A percentile compares a stretch with the other conserved stretches of the same genome.
phyloP scores from a whole-genome alignment of 2,888 invertebrate species.

The Nephrotoma appendiculata region DNA sequence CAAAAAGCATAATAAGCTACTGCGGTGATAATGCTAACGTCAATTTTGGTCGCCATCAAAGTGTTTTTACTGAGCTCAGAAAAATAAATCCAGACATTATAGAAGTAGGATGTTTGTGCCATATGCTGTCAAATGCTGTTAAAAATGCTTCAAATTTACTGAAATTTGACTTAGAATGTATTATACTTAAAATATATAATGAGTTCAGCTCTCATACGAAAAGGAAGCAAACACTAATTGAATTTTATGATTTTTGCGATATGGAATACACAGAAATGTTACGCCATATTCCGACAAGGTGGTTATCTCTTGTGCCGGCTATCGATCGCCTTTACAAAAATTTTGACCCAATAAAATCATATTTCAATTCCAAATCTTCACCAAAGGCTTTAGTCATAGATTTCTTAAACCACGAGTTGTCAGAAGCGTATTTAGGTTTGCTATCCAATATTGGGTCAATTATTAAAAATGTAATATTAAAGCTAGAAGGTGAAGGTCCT shows the following conservation, averaged over 20 bases:
- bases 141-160: background rate
- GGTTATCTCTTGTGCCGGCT: background rate
- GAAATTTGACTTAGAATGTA: background rate
- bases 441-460: background rate
- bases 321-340: background rate
- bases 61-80: too few relatives aligned
- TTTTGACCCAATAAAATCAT: constrained; percentile 5
- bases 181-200: background rate
- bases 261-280: constrained; percentile 3
- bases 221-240: background rate
- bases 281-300: constrained; percentile 1
- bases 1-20: background rate
- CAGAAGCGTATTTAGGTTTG: background rate
- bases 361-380: background rate
- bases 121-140: too few relatives aligned
- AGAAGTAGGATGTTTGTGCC: too few relatives aligned
- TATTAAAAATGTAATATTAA: background rate
- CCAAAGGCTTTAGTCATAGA: background rate
- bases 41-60: background rate
- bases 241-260: background rate
- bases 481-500: background rate
- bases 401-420: background rate
- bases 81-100: too few relatives aligned
- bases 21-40: background rate
- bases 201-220: background rate